Evolutionary conservation across 2,797 vertebrate species (phyloP).

Genomic region (Furcifer pardalis): DNA sequence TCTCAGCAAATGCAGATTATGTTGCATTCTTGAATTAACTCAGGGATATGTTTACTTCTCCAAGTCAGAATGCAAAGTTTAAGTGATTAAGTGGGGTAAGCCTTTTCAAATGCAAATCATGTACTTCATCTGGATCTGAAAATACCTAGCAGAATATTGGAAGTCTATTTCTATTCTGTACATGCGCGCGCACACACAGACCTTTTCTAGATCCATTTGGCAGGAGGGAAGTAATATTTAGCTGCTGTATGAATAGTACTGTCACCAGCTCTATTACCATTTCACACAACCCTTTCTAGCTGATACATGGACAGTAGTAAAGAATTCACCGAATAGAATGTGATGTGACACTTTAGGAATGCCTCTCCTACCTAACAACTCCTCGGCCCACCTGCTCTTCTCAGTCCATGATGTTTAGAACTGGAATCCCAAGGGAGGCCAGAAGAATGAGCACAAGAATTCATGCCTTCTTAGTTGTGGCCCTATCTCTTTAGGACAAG

Average conservation of each 20-base stretch:
- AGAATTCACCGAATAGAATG: neutral
- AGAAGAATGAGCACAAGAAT: too few species aligned
- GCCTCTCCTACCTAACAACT: too few species aligned
- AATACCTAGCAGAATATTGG: neutral
- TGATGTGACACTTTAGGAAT: too few species aligned
- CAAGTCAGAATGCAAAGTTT: neutral
- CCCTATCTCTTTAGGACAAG: too few species aligned
- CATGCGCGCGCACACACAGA: neutral
- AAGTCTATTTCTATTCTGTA: neutral
- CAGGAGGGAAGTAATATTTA: neutral
- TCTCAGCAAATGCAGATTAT: conserved; percentile 68
- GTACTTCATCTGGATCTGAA: neutral
- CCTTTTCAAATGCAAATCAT: neutral
- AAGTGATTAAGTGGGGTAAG: neutral
- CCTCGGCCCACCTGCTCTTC: too few species aligned
- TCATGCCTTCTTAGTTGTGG: too few species aligned
- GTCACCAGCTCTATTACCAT: neutral
- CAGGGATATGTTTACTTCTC: conserved; percentile 51
- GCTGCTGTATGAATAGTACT: neutral
- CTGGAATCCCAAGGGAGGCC: too few species aligned
- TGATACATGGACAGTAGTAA: neutral
- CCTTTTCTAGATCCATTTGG: neutral
- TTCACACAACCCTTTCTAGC: neutral
- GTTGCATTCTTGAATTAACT: conserved; percentile 61
- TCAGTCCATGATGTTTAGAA: too few species aligned